Percentiles rank a stretch among this genome's conserved stretches.
These are phyloP conservation scores for Pseudomyrmex dendroicus DNA, from an alignment of 1,140 invertebrate species.

Conservation along the genomic window DNA sequence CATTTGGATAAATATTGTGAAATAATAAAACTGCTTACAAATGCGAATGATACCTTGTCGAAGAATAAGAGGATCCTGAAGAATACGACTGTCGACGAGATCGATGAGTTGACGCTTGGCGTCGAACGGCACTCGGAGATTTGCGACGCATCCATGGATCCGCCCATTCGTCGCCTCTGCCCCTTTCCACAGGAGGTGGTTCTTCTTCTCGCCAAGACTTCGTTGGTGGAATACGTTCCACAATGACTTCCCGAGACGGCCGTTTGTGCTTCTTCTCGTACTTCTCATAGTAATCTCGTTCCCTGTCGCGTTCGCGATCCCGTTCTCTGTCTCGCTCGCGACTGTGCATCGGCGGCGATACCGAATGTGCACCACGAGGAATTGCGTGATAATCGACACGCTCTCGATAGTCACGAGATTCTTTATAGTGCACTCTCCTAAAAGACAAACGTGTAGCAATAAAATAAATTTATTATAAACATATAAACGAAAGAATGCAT, in stretches of 20 bases:
- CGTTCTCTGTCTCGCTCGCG: constrained; percentile 80
- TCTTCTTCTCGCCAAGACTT: constrained; percentile 84
- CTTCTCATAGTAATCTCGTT: constrained; percentile 84
- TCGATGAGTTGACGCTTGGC: constrained; percentile 85
- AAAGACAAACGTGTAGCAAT: background rate
- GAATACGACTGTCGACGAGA: constrained; percentile 88
- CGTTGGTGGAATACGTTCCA: constrained; percentile 88
- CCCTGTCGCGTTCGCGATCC: constrained; percentile 81
- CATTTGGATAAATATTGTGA: background rate
- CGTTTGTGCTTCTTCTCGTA: constrained; percentile 87
- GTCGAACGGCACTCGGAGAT: constrained; percentile 86
- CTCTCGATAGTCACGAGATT: constrained; percentile 79
- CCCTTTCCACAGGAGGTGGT: constrained; percentile 76
- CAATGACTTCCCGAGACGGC: constrained; percentile 91
- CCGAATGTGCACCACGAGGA: constrained; percentile 77
- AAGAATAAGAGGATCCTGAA: constrained; percentile 91
- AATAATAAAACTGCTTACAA: background rate
- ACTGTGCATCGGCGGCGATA: constrained; percentile 79
- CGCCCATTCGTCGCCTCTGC: constrained; percentile 94
- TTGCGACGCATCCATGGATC: constrained; percentile 96
- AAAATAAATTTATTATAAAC: too few species aligned
- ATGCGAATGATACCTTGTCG: constrained; percentile 87
- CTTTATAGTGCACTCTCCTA: constrained; percentile 82
- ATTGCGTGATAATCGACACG: constrained; percentile 81
- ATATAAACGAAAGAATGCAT: too few species aligned